Evolutionary conservation across 2,888 invertebrate genomes (phyloP).

Genomic region (Pollenia angustigena): DNA sequence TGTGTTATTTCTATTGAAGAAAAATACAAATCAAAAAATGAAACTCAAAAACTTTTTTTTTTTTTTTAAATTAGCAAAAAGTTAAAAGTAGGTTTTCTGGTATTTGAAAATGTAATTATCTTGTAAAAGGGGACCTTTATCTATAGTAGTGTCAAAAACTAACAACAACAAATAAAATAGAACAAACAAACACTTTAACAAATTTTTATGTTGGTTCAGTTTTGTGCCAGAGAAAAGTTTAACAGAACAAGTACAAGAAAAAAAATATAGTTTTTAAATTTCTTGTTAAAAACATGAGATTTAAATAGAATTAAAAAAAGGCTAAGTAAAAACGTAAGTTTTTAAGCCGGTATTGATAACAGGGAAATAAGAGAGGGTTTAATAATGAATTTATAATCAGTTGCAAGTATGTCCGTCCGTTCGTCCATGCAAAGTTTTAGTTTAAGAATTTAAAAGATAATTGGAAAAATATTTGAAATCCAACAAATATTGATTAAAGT

Average conservation of each 20-base stretch:
- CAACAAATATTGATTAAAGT: no score
- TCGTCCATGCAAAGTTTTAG: no score
- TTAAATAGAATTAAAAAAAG: not conserved
- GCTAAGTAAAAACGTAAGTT: not conserved
- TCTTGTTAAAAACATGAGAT: not conserved
- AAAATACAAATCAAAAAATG: not conserved
- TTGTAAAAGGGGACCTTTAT: slow-evolving; percentile 47
- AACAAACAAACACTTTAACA: not conserved
- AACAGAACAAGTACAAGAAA: not conserved
- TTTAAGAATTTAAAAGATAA: no score
- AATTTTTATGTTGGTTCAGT: not conserved
- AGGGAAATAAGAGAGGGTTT: no score
- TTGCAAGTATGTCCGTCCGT: no score
- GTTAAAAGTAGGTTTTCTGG: slow-evolving; percentile 53
- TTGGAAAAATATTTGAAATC: no score
- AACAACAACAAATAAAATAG: not conserved
- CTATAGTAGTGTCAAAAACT: not conserved
- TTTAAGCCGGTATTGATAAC: no score
- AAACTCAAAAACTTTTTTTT: not conserved
- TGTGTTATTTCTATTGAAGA: not conserved
- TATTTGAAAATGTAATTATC: slow-evolving; percentile 54
- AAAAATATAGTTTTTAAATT: not conserved
- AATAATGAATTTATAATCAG: no score
- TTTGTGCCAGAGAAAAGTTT: not conserved
- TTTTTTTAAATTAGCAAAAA: no score